Percentiles rank a stretch among this genome's conserved stretches.
Evolutionary conservation across 92 coral and sea anemone species (phyloP).

Genomic region (Scolanthus callimorphus): DNA sequence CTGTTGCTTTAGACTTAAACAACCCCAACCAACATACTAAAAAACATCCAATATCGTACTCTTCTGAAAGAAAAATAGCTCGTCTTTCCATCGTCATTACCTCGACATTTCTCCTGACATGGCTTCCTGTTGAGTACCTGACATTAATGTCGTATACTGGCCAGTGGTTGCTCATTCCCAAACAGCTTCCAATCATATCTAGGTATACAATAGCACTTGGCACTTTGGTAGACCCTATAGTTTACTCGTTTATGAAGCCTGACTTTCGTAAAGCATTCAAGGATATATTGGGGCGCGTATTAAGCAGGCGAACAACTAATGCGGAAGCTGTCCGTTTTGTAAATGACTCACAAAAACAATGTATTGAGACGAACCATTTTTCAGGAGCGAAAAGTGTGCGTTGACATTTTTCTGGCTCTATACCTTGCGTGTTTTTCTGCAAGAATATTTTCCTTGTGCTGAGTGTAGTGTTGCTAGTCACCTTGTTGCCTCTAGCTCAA

Average conservation of each 20-base stretch:
- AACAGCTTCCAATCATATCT: constrained; percentile 27
- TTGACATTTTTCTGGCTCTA: no score
- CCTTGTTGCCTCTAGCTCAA: no score
- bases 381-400: no score
- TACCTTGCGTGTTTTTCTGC: no score
- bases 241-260: constrained; percentile 45
- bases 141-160: constrained; percentile 31
- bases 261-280: constrained; percentile 46
- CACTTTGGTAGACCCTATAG: constrained; percentile 42
- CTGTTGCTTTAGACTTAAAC: constrained; percentile 11
- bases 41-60: background rate
- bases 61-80: constrained; percentile 49
- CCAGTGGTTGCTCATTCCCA: constrained; percentile 20
- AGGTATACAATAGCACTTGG: constrained; percentile 41
- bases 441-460: no score
- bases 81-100: constrained; percentile 40
- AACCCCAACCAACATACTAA: background rate
- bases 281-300: constrained; percentile 6
- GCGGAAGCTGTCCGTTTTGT: no score
- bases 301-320: no score
- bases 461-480: no score
- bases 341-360: no score
- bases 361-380: no score
- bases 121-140: constrained; percentile 64
- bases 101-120: constrained; percentile 37